A percentile compares a stretch with the other conserved stretches of the same genome.
Evolutionary conservation across 53 echinoderm and acorn worm genomes (phyloP).

Genomic region (Henricia sp.): DNA sequence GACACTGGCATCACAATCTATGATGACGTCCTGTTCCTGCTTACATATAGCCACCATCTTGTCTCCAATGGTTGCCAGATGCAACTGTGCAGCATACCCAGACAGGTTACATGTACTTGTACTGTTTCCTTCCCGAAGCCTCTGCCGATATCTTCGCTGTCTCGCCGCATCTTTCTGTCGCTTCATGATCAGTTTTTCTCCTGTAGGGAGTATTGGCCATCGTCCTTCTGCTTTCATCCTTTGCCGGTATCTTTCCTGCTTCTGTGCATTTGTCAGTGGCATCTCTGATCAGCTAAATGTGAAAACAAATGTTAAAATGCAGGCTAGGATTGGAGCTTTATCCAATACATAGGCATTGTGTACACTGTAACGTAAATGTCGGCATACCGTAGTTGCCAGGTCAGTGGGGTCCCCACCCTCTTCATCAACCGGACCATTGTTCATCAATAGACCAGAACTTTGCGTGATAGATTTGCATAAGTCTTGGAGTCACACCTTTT

Average conservation of each 20-base stretch:
- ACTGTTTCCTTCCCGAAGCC: not conserved
- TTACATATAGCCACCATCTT: not conserved
- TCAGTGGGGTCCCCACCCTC: no score
- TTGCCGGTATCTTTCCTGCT: constrained; percentile 10
- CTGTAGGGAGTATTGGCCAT: not conserved
- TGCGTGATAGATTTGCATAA: no score
- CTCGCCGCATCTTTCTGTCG: not conserved
- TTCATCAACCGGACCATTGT: no score
- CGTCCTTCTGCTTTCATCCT: constrained; percentile 19
- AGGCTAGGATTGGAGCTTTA: no score
- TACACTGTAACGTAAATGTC: no score
- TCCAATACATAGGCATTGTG: no score
- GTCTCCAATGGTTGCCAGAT: not conserved
- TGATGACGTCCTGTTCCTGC: not conserved
- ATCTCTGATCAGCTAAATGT: no score
- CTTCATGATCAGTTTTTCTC: not conserved
- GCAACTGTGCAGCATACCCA: not conserved
- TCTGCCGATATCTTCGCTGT: not conserved
- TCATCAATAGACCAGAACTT: no score
- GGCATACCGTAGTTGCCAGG: no score
- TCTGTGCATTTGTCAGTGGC: constrained; percentile 21
- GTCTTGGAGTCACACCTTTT: no score
- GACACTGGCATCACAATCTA: not conserved
- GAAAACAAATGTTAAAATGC: no score
- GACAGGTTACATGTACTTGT: no score